A percentile compares a stretch with the other conserved stretches of the same genome.
Evolutionary conservation across 2,797 vertebrate genomes (phyloP).

Genomic region (Tokudaia tokunoshimensis): DNA sequence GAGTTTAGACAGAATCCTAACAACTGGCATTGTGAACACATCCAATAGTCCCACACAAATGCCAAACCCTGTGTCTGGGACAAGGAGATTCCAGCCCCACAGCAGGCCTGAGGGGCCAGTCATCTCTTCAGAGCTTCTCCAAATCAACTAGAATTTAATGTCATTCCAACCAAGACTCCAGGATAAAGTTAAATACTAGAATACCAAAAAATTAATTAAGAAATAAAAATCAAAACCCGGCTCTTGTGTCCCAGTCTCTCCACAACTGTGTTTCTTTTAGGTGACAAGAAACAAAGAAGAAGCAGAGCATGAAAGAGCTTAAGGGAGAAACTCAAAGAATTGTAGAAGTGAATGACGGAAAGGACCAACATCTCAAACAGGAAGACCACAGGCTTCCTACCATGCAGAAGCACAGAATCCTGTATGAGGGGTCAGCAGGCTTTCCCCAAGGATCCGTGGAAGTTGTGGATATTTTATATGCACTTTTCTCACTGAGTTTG

Average conservation of each 20-base stretch:
- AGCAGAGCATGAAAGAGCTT: neutral
- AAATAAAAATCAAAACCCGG: neutral
- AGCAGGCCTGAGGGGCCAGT: neutral
- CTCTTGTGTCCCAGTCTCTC: neutral
- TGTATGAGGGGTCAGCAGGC: neutral
- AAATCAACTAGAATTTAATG: constrained; percentile 63
- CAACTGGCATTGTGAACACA: neutral
- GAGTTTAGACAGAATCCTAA: too few relatives aligned
- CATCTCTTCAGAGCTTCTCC: constrained; percentile 5
- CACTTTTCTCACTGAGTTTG: neutral
- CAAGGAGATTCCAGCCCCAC: neutral
- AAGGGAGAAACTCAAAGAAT: neutral
- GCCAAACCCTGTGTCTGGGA: neutral
- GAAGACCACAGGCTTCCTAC: neutral
- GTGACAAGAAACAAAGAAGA: constrained; percentile 36
- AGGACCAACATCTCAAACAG: neutral
- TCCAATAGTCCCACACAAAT: constrained; percentile 36
- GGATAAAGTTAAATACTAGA: constrained; percentile 71
- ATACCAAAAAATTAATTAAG: neutral
- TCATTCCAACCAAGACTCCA: constrained; percentile 39
- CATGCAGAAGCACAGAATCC: neutral
- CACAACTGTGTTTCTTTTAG: constrained; percentile 31
- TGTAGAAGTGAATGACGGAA: neutral
- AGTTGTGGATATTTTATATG: neutral
- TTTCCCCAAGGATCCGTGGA: neutral